Base-by-base conservation (phyloP, 2,797 vertebrate genomes). In the Halcyon badia region DNA sequence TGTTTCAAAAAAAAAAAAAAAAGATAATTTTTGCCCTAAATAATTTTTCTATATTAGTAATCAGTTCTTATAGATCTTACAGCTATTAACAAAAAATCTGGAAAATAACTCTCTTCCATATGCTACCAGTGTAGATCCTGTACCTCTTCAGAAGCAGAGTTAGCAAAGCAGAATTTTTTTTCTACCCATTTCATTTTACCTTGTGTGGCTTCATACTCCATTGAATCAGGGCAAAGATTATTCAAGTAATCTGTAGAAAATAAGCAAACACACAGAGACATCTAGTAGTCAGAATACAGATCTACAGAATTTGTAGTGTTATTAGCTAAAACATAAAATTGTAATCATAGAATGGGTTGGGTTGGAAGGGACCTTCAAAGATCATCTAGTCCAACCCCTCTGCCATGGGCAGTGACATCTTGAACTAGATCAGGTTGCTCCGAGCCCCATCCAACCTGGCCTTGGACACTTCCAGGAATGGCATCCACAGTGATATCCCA, bases 131-230 rank as follows among this genome's bases (percentile, higher is more conserved):
- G 85, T 18, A 83, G 66, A 65, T 58, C 49, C n/a, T 44, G n/a
- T 35, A 75, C n/a, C 17, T 66, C 37, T 80, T 78, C 57, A 92
- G 83, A 87, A 79, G 52, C 44, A 69, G 80, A 83, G 48, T 81
- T 79, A 89, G 37, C 10, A 80, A 87, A 81, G 17, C 28, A 77
- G 65, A 49, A 41, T 15, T 72, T 76, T 31, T 91, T 22, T 79
- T 76, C 71, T 79, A 57, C n/a, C 49, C 41, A n/a, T 93, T 91
- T 81, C 17, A 70, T 87, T 93, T 98, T 98, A 99, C 99, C 99
- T 98, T 99, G 99, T 31, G 99, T 99, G 94, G 98, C 98, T 96
- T 99, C 99, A 94, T 99, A 99, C 91, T 99, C 99, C 37, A 97
- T 97, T 37, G 99, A 99, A 97, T 99, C 99, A 11, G 99, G 99